Conservation (phyloP, 2,797 vertebrate species). For the Aratinga solstitialis region DNA sequence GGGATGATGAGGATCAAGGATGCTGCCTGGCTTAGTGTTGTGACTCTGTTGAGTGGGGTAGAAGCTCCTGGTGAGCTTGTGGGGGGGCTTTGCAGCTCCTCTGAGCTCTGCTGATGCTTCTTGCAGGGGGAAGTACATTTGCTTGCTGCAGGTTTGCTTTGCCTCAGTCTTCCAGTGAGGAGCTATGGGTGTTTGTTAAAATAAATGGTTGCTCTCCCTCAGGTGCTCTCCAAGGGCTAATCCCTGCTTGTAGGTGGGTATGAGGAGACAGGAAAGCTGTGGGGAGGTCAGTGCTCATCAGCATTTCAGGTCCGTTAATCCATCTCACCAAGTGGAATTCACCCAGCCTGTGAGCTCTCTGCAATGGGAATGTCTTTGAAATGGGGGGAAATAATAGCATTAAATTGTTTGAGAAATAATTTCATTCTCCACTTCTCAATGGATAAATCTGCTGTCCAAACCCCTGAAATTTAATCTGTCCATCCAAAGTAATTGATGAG, state of each 20-base stretch:
- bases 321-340: background rate
- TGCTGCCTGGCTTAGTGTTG: background rate
- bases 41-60: background rate
- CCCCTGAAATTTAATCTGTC: conserved; percentile 1
- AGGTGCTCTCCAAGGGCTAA: background rate
- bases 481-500: background rate
- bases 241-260: background rate
- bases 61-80: background rate
- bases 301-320: background rate
- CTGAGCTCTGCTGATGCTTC: background rate
- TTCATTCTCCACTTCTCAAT: background rate
- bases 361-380: background rate
- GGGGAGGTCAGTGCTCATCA: conserved; percentile 22
- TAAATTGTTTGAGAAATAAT: conserved; percentile 49
- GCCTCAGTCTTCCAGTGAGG: background rate
- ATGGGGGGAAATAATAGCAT: background rate
- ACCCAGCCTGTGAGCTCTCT: background rate
- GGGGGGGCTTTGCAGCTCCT: background rate
- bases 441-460: conserved; percentile 15
- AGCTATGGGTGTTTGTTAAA: background rate
- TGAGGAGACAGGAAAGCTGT: background rate
- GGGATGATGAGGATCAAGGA: accelerated
- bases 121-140: background rate
- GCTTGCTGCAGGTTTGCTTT: background rate
- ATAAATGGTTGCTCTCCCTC: background rate